Evolutionary conservation across 2,113 vertebrate genomes (phyloP).

Genomic region (Prochilodus magdalenae): DNA sequence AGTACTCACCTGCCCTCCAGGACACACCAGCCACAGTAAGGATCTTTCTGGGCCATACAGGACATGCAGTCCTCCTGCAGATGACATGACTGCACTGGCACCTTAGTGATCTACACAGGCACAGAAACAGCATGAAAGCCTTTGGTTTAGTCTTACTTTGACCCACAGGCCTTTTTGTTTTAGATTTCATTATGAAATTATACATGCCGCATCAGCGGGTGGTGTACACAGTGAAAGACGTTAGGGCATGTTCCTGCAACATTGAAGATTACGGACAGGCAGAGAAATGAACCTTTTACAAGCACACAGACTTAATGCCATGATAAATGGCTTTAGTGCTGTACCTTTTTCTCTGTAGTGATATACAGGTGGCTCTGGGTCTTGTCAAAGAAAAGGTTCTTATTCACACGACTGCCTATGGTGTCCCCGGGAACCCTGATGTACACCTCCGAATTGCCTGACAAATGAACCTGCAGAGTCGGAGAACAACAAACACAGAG

Average conservation of each 20-base stretch:
- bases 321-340: conserved; percentile 52
- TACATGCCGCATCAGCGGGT: conserved; percentile 12
- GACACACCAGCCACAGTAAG: conserved; percentile 97
- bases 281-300: conserved; percentile 26
- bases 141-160: neutral
- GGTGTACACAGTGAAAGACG: neutral
- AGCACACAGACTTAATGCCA: conserved; percentile 31
- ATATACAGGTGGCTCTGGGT: conserved; percentile 83
- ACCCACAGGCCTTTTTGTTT: neutral
- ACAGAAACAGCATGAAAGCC: neutral
- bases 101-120: conserved; percentile 70
- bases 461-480: conserved; percentile 82
- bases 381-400: conserved; percentile 86
- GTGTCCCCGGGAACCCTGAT: conserved; percentile 74
- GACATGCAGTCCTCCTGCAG: conserved; percentile 80
- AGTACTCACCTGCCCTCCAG: conserved; percentile 84
- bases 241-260: conserved; percentile 15
- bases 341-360: conserved; percentile 92
- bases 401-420: conserved; percentile 85
- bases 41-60: conserved; percentile 84
- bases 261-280: conserved; percentile 8
- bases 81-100: conserved; percentile 88
- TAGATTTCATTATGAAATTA: neutral
- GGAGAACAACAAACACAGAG: conserved; percentile 55
- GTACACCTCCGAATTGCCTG: conserved; percentile 75